Base-by-base conservation (phyloP, 1,140 invertebrate species). In the Nymphalis io region DNA sequence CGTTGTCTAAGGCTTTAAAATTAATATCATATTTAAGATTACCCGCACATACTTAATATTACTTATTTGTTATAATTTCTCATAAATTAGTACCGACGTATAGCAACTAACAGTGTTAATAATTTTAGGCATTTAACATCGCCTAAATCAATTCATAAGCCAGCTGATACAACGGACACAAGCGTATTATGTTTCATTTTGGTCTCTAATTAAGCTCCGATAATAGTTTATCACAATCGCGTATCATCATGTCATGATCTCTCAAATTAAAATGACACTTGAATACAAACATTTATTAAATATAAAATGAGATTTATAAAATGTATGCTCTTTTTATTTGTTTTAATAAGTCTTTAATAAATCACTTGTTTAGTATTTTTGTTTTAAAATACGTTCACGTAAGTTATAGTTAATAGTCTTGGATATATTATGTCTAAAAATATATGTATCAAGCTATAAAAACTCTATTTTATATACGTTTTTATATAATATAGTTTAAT, bases 201-300 rank as follows among this genome's bases (percentile, higher is more conserved):
- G 21, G 23, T 62, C 38, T 55, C 66, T 27, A 69, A 69, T 46
- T 57, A 62, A 44, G 38, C 53, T 20, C 12, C 39, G 10, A 62
- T 44, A 69, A 69, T 69, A 62, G 60, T 62, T 68, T 69, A 69
- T 62, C 48, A 62, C 67, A 69, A 69, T 23, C 23, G 51, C 51
- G 42, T 44, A 40, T 57, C 48, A 62, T 38, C 16, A 23, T 68
- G 60, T 46, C 60, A 69, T 58, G 60, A 57, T 69, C 20, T 20
- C 51, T 18, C 53, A 44, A 62, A 69, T 62, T 69, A 69, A 69
- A 69, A 62, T 63, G 60, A 46, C 51, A 60, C 38, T 33, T 63
- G 48, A 63, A 39, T 53, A 55, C 18, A 33, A 27, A 61, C 23
- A 48, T n/a, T 42, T 12, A 21, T 23, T 13, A 15, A n/a, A 61